Evolutionary conservation across 1,140 invertebrate genomes (phyloP), one percentile per base, ranked within the genome.

Genomic region (Drosophila varians): DNA sequence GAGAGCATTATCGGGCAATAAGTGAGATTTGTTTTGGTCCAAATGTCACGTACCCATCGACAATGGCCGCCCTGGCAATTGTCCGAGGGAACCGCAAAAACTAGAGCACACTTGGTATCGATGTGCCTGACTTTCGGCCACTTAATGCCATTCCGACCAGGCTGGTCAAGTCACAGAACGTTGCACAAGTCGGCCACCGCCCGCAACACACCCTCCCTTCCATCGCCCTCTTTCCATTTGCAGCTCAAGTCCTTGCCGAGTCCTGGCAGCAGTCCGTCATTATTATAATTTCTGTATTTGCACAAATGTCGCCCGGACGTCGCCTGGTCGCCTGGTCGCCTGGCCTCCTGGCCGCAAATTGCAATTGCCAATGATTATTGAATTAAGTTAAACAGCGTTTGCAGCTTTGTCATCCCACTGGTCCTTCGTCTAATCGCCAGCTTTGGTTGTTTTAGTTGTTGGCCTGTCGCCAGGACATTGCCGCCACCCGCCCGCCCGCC

Each of bases 231-330:
- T 31, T 31, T 31, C 28, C 4, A 31, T 31, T 31, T 31, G 28
- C 12, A 38, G 16, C 25, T 45, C 54, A 47, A 55, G 66, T 54
- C 53, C 52, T 71, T 74, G 52, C 36, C 14, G 16, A 12, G 36
- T 38, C 12, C 36, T 38, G 36, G 4, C 36, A 38, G 14, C 74
- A 66, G 73, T 52, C 68, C 47, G 80, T 87, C 80, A 84, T 89
- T 89, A 84, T 89, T 89, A 89, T 89, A 89, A 89, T 89, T 89
- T 89, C 86, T 89, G 86, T 89, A 89, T 89, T 89, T 89, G 86
- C 74, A 89, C 86, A 89, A 86, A 86, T 89, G 77, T 77, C 77
- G 77, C 45, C 54, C 45, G 64, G 61, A 60, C 68, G 58, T 82
- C 60, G 74, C 74, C 74, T 53, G 82, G 55, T 65, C 82, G 71